phyloP scores from a whole-genome alignment of 2,113 vertebrate genomes.

The Lamprologus speciosus region DNA sequence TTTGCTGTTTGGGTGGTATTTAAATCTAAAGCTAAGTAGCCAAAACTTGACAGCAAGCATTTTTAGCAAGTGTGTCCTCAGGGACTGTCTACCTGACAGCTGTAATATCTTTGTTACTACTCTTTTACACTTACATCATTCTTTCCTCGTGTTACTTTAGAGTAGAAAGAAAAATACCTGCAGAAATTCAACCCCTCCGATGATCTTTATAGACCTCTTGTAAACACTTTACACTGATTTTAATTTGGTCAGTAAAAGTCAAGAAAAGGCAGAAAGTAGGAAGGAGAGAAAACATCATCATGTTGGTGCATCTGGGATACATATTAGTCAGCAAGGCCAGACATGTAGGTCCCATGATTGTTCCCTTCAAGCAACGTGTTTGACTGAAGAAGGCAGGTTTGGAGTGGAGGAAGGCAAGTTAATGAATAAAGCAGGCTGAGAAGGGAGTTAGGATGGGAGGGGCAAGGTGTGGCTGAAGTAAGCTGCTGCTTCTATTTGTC shows the following conservation, averaged over 20 bases:
- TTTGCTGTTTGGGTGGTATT: neutral
- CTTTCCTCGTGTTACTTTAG: neutral
- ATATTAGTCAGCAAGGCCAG: constrained; percentile 57
- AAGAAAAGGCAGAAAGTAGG: constrained; percentile 63
- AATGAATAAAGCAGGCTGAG: constrained; percentile 55
- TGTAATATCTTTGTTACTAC: neutral
- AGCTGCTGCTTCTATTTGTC: neutral
- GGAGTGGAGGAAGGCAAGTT: neutral
- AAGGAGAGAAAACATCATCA: constrained; percentile 43
- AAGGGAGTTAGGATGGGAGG: neutral
- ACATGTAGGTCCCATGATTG: constrained; percentile 52
- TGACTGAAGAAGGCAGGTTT: constrained; percentile 19
- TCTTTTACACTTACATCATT: neutral
- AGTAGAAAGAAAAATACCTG: neutral
- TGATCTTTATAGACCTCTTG: neutral
- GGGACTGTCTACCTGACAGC: neutral
- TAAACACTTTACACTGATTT: neutral
- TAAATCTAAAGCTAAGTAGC: neutral
- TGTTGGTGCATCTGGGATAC: constrained; percentile 52
- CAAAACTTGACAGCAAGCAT: neutral
- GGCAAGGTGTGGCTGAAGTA: constrained; percentile 28
- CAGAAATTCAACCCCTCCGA: neutral
- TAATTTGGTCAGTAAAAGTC: neutral
- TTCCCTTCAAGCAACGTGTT: constrained; percentile 37
- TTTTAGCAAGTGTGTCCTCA: neutral